Base-by-base conservation (phyloP, 2,113 vertebrate species). In the Thoracochromis brauschi region DNA sequence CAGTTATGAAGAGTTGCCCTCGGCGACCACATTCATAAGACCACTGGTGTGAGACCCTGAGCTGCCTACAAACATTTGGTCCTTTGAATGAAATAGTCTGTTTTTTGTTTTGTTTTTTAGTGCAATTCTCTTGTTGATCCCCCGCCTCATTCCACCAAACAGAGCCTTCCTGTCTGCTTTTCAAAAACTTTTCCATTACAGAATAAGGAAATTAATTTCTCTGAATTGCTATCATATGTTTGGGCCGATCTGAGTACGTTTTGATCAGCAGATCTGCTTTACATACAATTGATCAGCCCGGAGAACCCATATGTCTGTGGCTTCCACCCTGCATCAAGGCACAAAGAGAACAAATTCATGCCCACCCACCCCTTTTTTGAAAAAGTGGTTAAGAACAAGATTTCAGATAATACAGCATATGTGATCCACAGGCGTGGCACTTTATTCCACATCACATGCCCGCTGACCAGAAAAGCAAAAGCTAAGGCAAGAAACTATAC, bases 1-100 rank as follows among this genome's bases (percentile, higher is more conserved):
- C 40, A 26, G 90, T 87, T 83, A 35, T 93, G 89, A 95, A 93
- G 87, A 83, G 65, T 96, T 97, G 95, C 97, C 97, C 96, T 96
- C 94, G 93, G 96, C 95, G 96, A 96, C 96, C 97, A 92, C 96
- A 97, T 96, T 94, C 96, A 95, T 94, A 95, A 97, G 96, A 96
- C 96, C 91, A 82, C 84, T 92, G 93, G 94, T 97, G 94, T 97
- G 95, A 97, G 97, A 97, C 97, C 97, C 92, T 90, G 93, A 94
- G 95, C 97, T 97, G 97, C 96, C 96, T 96, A 96, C 96, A 97
- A 98, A 97, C 96, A 97, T 97, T 97, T 97, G 96, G 97, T 97
- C 97, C 94, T 87, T 92, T 84, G 95, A 96, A 97, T 96, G 97
- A 96, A 93, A 96, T 91, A 57, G 47, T 83, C 82, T 88, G 79